Evolutionary conservation across 2,888 invertebrate species (phyloP).

Genomic region (Mellilla xanthometata): DNA sequence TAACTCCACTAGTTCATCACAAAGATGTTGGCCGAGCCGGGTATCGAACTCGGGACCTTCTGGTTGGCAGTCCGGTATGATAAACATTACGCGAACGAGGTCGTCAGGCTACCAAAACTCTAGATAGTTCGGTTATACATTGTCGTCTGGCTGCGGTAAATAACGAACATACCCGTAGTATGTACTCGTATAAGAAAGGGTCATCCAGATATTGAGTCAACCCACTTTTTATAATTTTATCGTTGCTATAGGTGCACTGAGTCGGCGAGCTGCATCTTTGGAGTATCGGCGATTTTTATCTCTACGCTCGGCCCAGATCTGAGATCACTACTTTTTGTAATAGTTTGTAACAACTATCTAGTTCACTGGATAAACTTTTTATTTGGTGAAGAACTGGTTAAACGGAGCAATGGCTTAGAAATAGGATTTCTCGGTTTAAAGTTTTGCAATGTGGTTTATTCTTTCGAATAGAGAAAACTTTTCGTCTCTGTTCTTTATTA

Average conservation of each 20-base stretch:
- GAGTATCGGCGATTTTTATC: constrained; percentile 51
- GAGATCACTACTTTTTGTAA: constrained; percentile 22
- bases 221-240: constrained; percentile 35
- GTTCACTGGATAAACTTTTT: constrained; percentile 7
- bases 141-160: too few relatives aligned
- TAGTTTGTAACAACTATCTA: constrained; percentile 20
- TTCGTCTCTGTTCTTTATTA: neutral
- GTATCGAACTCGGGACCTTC: too few relatives aligned
- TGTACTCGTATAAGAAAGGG: constrained; percentile 7
- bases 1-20: too few relatives aligned
- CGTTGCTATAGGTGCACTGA: constrained; percentile 36
- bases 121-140: too few relatives aligned
- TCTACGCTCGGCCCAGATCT: constrained; percentile 45
- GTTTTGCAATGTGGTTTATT: constrained; percentile 5
- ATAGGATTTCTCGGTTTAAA: constrained; percentile 7
- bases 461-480: neutral
- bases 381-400: constrained; percentile 12
- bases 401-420: constrained; percentile 3
- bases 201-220: constrained; percentile 28
- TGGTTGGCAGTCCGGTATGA: too few relatives aligned
- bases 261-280: constrained; percentile 42
- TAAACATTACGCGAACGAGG: too few relatives aligned
- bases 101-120: too few relatives aligned
- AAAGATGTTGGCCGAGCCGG: too few relatives aligned
- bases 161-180: too few relatives aligned